phyloP scores from a whole-genome alignment of 2,113 vertebrate genomes.

The Micromys minutus region DNA sequence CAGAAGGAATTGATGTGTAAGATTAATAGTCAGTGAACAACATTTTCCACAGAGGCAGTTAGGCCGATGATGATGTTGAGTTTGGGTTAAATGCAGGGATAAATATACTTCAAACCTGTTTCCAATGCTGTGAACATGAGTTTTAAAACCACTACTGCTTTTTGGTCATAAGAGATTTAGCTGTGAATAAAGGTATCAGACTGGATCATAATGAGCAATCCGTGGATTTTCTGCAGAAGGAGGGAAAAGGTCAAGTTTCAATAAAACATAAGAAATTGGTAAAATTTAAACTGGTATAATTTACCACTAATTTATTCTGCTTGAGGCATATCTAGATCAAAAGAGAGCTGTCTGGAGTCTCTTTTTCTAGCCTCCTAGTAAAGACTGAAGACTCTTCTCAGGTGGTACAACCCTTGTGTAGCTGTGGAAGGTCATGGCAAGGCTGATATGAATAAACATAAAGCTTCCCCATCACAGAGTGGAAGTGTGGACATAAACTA shows the following conservation, averaged over 20 bases:
- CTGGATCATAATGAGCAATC: background rate
- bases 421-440: background rate
- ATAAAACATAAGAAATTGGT: background rate
- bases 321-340: background rate
- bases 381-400: background rate
- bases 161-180: background rate
- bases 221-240: background rate
- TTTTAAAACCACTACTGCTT: background rate
- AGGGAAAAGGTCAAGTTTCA: background rate
- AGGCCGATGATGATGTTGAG: background rate
- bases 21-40: background rate
- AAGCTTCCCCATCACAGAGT: no score
- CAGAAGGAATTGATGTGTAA: constrained; percentile 3
- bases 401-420: no score
- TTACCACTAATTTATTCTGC: background rate
- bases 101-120: background rate
- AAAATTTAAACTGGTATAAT: background rate
- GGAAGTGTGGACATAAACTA: background rate
- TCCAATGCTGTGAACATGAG: background rate
- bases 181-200: background rate
- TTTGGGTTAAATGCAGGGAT: background rate
- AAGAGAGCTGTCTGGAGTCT: background rate
- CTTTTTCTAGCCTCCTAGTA: background rate
- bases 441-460: no score
- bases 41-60: background rate